Evolutionary conservation across 2,797 vertebrate genomes (phyloP).

Genomic region (Adelosebastes latens): DNA sequence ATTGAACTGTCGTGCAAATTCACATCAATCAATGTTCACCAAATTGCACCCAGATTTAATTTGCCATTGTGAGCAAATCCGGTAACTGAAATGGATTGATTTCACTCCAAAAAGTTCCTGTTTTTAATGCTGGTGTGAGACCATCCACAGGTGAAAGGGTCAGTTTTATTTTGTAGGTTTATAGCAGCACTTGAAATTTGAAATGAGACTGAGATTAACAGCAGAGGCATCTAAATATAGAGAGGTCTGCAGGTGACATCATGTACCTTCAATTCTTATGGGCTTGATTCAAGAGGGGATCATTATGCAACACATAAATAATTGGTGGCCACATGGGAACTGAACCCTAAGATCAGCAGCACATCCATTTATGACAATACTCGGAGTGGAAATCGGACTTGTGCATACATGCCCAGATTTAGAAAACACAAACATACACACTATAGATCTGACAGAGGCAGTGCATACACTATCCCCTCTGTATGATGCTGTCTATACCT

Average conservation of each 20-base stretch:
- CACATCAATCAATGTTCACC: not conserved
- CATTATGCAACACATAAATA: not conserved
- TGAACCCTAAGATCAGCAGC: not conserved
- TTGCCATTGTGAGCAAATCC: accelerated
- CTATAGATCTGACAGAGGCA: not conserved
- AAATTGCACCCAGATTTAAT: not conserved
- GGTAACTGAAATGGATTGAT: not conserved
- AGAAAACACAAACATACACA: not conserved
- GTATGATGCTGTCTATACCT: not conserved
- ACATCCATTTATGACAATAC: not conserved
- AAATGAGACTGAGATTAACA: not conserved
- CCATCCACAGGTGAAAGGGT: not conserved
- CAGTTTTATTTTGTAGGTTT: not conserved
- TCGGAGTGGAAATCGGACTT: not conserved
- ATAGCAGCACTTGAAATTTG: not conserved
- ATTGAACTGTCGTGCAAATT: not conserved
- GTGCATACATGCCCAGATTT: not conserved
- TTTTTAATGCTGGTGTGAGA: not conserved
- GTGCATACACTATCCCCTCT: not conserved
- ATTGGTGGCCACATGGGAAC: not conserved
- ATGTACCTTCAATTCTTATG: not conserved
- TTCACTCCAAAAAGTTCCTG: not conserved
- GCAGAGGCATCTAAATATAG: not conserved
- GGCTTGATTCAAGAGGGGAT: not conserved
- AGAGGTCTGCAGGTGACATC: not conserved